These are phyloP conservation scores for Agraylea sexmaculata DNA, from an alignment of 1,140 invertebrate species.

Conservation along the genomic window DNA sequence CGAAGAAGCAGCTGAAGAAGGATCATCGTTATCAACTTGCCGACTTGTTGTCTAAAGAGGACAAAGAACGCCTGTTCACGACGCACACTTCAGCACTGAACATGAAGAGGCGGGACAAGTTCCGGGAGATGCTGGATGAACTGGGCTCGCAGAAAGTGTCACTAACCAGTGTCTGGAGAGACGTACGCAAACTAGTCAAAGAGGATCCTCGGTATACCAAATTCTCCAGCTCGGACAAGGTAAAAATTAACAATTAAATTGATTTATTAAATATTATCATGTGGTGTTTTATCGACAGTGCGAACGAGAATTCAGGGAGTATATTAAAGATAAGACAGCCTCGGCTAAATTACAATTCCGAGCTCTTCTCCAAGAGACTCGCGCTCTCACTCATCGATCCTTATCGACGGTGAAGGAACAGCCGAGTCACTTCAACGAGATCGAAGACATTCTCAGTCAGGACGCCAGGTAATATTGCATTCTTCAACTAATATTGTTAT, in stretches of 20 bases:
- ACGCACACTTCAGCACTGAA: conserved; percentile 81
- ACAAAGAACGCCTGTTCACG: conserved; percentile 68
- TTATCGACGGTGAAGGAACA: conserved; percentile 63
- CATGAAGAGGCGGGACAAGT: conserved; percentile 87
- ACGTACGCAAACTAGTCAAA: conserved; percentile 78
- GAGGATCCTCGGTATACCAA: conserved; percentile 86
- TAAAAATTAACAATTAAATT: conserved; percentile 30
- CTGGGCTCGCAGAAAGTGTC: conserved; percentile 52
- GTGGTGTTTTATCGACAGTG: conserved; percentile 26
- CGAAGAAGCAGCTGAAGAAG: conserved; percentile 85
- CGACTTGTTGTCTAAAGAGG: conserved; percentile 77
- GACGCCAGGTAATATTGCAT: conserved; percentile 49
- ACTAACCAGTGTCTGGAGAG: conserved; percentile 83
- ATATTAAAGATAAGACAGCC: conserved; percentile 85
- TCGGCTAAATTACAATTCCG: conserved; percentile 86
- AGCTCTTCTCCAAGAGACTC: conserved; percentile 87
- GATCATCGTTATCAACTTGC: conserved; percentile 89
- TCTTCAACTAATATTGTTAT: neutral
- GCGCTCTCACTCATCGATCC: conserved; percentile 88
- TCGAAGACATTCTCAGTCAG: conserved; percentile 83
- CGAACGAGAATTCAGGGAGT: conserved; percentile 94
- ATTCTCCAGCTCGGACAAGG: conserved; percentile 77
- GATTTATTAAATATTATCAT: neutral
- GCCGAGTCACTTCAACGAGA: conserved; percentile 69
- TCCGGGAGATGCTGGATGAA: conserved; percentile 72